Base-by-base conservation (phyloP, 2,888 invertebrate genomes). In the Nasonovia ribisnigri region DNA sequence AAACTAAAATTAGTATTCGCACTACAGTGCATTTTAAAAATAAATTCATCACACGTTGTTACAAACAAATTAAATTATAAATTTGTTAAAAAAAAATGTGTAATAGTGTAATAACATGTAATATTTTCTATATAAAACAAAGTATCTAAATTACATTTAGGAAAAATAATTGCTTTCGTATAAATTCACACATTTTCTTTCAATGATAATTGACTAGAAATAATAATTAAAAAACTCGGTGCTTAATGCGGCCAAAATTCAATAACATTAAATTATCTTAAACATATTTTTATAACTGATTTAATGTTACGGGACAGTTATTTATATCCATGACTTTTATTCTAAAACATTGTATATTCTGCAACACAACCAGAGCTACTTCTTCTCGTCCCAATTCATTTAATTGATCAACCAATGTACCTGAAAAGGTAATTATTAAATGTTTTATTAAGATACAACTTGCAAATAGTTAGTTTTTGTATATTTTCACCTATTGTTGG, bases 341-440 rank as follows among this genome's bases (percentile, higher is more conserved):
- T 87, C 94, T 94, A 94, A 96, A 96, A 92, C 96, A 95, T 26
- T 97, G 96, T 60, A 96, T 96, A 36, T 96, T 96, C 86, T 96
- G 96, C 94, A 97, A 96, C 36, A 97, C 96, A n/a, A 96, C 96
- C 94, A 97, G 96, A 5, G 96, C 96, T 0, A 96, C 97, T 95
- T 97, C 97, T 90, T 96, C 95, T 84, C 97, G 96, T 91, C 97
- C 97, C 95, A 97, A 96, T 95, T 97, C 97, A 94, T 96, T 96
- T 95, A 97, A 96, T 95, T 96, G 97, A 86, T 95, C 95, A 91
- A 97, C 96, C 92, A 97, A 96, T 90, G 96, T 96, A 88, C 97
- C 97, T 96, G 95, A 67, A 95, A 95, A 95, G 93, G 67, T 43
- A n/a, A 84, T 88, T n/a, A 93, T 29, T 77, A 84, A 88, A 11